Conservation (phyloP, 2,797 vertebrate genomes). For the Myiotriccus ornatus region DNA sequence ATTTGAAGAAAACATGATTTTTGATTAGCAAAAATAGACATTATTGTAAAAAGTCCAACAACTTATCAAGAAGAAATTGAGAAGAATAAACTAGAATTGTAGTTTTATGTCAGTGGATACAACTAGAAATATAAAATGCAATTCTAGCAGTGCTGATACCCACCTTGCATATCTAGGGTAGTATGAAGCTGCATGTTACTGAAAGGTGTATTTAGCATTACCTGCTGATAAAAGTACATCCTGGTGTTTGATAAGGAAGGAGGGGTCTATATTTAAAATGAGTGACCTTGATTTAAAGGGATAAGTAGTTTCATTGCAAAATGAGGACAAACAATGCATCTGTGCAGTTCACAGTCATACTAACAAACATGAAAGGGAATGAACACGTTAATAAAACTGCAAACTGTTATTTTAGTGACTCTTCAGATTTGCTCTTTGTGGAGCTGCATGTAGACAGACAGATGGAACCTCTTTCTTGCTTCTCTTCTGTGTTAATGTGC, state of each 20-base stretch:
- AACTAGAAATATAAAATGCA: neutral
- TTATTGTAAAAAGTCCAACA: neutral
- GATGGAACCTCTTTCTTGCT: neutral
- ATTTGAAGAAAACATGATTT: neutral
- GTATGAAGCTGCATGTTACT: neutral
- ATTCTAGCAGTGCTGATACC: neutral
- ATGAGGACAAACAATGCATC: neutral
- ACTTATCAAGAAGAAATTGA: neutral
- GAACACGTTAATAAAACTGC: neutral
- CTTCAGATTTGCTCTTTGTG: neutral
- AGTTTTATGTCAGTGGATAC: neutral
- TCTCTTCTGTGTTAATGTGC: neutral
- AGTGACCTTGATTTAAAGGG: neutral
- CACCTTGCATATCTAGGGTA: neutral
- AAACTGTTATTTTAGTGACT: neutral
- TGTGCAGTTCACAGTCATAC: neutral
- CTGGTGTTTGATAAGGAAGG: neutral
- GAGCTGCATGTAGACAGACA: neutral
- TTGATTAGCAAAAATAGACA: neutral
- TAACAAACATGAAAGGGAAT: neutral
- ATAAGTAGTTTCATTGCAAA: neutral
- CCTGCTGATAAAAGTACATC: neutral
- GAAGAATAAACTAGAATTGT: neutral
- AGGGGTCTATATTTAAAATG: neutral
- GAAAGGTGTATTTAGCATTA: neutral